Evolutionary conservation across 2,797 vertebrate genomes (phyloP).

Genomic region (Nyctibius grandis): DNA sequence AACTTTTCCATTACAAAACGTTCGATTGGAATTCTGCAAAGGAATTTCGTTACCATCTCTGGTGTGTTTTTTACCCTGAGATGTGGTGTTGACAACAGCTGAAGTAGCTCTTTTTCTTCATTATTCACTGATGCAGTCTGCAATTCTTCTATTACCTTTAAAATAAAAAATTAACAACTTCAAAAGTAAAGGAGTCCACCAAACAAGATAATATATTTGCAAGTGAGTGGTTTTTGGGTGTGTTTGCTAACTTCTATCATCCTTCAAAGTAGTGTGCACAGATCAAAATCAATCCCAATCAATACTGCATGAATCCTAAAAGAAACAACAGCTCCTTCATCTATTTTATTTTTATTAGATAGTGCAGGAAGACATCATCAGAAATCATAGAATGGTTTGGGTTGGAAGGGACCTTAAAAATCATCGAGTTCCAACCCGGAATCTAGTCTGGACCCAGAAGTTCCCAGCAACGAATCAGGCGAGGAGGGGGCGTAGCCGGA

Average conservation of each 20-base stretch:
- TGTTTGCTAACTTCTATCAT: neutral
- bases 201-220: neutral
- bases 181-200: neutral
- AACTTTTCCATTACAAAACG: neutral
- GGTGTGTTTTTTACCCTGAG: slow-evolving; percentile 79
- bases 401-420: too few relatives aligned
- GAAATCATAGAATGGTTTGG: too few relatives aligned
- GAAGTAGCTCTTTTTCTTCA: slow-evolving; percentile 87
- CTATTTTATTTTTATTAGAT: neutral
- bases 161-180: neutral
- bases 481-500: too few relatives aligned
- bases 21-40: neutral
- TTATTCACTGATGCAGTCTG: slow-evolving; percentile 82
- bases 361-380: neutral
- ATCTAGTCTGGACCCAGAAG: too few relatives aligned
- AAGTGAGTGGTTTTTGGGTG: neutral
- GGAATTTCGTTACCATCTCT: neutral
- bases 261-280: neutral
- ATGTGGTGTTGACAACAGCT: slow-evolving; percentile 88
- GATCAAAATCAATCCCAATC: neutral
- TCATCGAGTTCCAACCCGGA: too few relatives aligned
- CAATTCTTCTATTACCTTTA: slow-evolving; percentile 89
- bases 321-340: neutral
- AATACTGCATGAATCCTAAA: neutral
- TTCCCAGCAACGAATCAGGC: too few relatives aligned